Conservation (phyloP, 2,113 vertebrate species). For the Nothocercus julius region DNA sequence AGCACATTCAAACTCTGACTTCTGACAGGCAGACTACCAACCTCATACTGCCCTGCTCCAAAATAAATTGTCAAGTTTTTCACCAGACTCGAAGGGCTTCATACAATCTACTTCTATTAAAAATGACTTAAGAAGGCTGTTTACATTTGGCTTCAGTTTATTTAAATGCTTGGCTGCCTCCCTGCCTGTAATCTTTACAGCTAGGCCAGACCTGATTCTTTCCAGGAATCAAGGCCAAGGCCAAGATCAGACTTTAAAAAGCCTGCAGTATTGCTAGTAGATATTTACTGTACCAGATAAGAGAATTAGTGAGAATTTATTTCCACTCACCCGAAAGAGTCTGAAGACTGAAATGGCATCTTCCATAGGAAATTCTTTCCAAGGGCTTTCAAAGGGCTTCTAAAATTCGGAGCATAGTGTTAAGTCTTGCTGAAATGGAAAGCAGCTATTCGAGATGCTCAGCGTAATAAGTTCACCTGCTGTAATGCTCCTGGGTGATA, state of each 20-base stretch:
- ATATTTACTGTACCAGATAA: background rate
- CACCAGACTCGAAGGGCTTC: background rate
- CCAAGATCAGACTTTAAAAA: background rate
- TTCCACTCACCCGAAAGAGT: background rate
- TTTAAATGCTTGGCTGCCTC: background rate
- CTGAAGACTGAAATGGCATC: background rate
- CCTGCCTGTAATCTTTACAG: background rate
- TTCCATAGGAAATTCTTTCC: background rate
- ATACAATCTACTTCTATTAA: background rate
- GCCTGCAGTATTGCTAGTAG: background rate
- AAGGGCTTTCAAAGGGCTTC: background rate
- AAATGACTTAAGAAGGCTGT: background rate
- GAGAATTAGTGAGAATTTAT: background rate
- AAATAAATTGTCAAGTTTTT: background rate
- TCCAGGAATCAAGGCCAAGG: background rate
- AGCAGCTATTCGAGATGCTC: background rate
- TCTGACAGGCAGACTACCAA: background rate
- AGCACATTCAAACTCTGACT: background rate
- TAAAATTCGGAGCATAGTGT: background rate
- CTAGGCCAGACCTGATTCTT: background rate
- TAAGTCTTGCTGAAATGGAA: background rate
- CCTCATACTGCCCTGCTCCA: background rate
- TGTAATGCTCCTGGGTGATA: background rate
- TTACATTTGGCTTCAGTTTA: background rate
- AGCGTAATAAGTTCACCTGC: background rate